Base-by-base conservation (phyloP, 2,888 invertebrate species). In the Gymnocheta viridis region DNA sequence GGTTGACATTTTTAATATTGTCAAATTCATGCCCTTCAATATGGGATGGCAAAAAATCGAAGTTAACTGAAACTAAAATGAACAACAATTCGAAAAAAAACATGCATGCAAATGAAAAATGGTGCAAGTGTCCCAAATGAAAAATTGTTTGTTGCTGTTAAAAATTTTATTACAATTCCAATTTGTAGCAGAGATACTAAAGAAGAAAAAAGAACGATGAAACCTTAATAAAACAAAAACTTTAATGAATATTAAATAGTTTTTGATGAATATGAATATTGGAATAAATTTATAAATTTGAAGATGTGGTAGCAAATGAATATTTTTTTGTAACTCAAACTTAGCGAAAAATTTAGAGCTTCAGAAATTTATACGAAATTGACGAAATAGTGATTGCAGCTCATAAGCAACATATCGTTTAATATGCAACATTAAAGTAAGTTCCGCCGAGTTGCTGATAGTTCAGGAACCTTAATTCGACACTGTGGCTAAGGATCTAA, bases 1-100 rank as follows among this genome's bases (percentile, higher is more conserved):
- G 67, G 76, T 72, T 77, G 80, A 84, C 80, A 77, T 84, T 58
- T 80, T 84, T 84, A 83, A 84, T 81, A 72, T 81, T 84, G 83
- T 81, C 77, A 72, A 81, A 84, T 73, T 54, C 77, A 77, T 81
- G 80, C 56, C 77, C 77, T 84, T 84, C 77, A 72, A 74, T 66
- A 35, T 44, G 70, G 17, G 70, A 54, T 44, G 67, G 7, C 41
- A 38, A 49, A 77, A 54, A 24, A 6, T 41, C 12, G 0, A 66
- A 56, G 7, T 27, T 29, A 49, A 69, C 24, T 54, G 24, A 54
- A 24, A 58, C 29, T 67, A 27, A 82, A 74, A 78, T 82, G 69
- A 70, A 74, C 38, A 70, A 74, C 38, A 47, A 60, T 54, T 82
- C 14, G 7, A 32, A 51, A 49, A 77, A 51, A 70, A 58, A 24